Evolutionary conservation across 2,113 vertebrate species (phyloP).

Genomic region (Labeo catla): DNA sequence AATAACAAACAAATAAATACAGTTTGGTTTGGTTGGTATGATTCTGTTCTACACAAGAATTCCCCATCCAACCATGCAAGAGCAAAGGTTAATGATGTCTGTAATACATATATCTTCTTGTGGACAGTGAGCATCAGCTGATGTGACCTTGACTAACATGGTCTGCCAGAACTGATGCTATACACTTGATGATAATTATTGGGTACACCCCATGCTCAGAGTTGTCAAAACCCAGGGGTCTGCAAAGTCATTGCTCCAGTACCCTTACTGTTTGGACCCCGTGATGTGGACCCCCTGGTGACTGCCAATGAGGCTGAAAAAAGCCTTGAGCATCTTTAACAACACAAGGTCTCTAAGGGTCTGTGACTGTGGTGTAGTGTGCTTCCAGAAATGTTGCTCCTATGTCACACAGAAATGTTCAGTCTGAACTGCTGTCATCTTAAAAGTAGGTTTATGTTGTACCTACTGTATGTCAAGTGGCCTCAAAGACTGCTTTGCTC

Average conservation of each 20-base stretch:
- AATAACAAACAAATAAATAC: neutral
- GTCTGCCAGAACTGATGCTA: too few relatives aligned
- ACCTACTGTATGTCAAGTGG: too few relatives aligned
- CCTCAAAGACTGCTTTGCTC: too few relatives aligned
- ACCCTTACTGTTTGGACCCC: neutral
- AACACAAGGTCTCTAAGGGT: neutral
- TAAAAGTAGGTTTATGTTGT: neutral
- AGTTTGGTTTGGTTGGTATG: too few relatives aligned
- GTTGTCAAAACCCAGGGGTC: neutral
- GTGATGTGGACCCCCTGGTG: neutral
- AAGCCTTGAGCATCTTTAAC: neutral
- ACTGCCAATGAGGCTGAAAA: neutral
- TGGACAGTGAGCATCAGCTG: too few relatives aligned
- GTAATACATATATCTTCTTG: too few relatives aligned
- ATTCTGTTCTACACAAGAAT: too few relatives aligned
- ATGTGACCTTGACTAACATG: too few relatives aligned
- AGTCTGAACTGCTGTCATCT: neutral
- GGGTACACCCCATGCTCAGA: neutral
- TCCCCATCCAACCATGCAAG: too few relatives aligned
- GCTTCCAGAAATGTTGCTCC: neutral
- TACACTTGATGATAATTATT: too few relatives aligned
- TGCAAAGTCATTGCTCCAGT: neutral
- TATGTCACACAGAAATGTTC: neutral
- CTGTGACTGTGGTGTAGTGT: too few relatives aligned
- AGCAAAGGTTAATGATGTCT: too few relatives aligned